These are phyloP conservation scores for Drosophila ustulata DNA, from an alignment of 2,888 invertebrate species.

Conservation along the genomic window DNA sequence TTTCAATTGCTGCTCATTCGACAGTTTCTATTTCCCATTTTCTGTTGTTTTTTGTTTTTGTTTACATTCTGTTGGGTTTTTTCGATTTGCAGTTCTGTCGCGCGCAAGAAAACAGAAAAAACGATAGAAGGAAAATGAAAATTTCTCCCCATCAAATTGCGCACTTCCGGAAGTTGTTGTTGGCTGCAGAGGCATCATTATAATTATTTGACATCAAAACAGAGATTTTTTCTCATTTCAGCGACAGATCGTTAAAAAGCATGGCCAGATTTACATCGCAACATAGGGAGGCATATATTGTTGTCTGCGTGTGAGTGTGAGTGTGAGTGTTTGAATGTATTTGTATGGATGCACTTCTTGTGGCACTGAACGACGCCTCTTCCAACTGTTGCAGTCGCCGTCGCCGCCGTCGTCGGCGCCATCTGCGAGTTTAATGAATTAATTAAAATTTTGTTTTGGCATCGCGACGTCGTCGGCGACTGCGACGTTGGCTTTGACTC, in stretches of 20 bases:
- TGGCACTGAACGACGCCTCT: conserved; percentile 32
- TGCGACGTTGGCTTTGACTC: conserved; percentile 19
- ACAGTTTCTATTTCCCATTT: neutral
- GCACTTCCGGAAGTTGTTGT: conserved; percentile 69
- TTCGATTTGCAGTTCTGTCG: conserved; percentile 27
- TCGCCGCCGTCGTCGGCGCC: conserved; percentile 43
- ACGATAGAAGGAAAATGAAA: conserved; percentile 30
- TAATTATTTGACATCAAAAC: conserved; percentile 45
- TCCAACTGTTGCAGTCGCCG: conserved; percentile 31
- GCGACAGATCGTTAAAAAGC: conserved; percentile 43
- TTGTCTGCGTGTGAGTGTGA: neutral
- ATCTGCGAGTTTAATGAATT: conserved; percentile 75
- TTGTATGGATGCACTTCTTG: conserved; percentile 42
- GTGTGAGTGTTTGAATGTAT: neutral
- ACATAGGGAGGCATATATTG: conserved; percentile 17
- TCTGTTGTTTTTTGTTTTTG: conserved; percentile 26
- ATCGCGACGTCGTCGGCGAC: conserved; percentile 15
- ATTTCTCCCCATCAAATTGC: conserved; percentile 64
- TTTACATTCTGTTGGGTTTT: conserved; percentile 45
- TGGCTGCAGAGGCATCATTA: conserved; percentile 30
- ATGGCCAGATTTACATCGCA: conserved; percentile 27
- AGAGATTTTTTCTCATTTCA: conserved; percentile 17
- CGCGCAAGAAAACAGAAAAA: conserved; percentile 14
- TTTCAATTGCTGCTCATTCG: conserved; percentile 14
- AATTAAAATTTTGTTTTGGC: conserved; percentile 66